These are phyloP conservation scores for Stylophora pistillata DNA, from an alignment of 64 coral and sea anemone genomes.

Conservation along the genomic window DNA sequence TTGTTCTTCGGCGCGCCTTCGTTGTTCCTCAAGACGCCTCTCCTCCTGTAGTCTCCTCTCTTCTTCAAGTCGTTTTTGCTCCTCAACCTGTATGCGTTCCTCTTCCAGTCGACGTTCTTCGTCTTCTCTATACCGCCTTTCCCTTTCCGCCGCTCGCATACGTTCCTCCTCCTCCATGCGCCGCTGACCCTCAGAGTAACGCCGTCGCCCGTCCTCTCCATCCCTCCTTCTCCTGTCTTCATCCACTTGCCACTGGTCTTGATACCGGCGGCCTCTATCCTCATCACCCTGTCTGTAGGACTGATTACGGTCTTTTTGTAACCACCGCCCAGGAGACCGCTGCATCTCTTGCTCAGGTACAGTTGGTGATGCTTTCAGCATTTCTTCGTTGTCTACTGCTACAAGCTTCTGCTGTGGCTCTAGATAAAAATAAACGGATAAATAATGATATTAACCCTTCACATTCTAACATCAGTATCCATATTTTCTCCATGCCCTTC, in stretches of 20 bases:
- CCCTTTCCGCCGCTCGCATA: neutral
- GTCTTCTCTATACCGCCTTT: constrained; percentile 37
- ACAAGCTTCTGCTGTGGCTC: constrained; percentile 50
- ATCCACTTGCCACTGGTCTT: constrained; percentile 28
- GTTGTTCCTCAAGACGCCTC: constrained; percentile 40
- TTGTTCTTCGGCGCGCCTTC: constrained; percentile 30
- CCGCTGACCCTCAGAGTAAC: constrained; percentile 36
- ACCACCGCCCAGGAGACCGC: constrained; percentile 71
- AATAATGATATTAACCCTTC: neutral
- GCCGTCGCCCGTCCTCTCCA: constrained; percentile 29
- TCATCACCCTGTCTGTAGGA: constrained; percentile 40
- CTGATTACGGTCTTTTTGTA: constrained; percentile 25
- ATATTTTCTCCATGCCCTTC: too few species aligned
- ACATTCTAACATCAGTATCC: neutral
- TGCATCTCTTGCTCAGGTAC: constrained; percentile 76
- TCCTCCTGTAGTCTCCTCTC: constrained; percentile 24
- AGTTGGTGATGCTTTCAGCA: constrained; percentile 59
- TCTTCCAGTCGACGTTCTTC: constrained; percentile 34
- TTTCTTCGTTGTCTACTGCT: constrained; percentile 33
- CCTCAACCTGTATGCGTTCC: constrained; percentile 40
- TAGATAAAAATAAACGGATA: neutral
- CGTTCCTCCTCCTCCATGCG: constrained; percentile 36
- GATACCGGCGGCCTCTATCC: constrained; percentile 6
- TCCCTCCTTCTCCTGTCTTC: constrained; percentile 53
- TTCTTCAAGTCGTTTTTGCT: constrained; percentile 54